Conservation (phyloP, 2,797 vertebrate species). For the Chelon auratus region DNA sequence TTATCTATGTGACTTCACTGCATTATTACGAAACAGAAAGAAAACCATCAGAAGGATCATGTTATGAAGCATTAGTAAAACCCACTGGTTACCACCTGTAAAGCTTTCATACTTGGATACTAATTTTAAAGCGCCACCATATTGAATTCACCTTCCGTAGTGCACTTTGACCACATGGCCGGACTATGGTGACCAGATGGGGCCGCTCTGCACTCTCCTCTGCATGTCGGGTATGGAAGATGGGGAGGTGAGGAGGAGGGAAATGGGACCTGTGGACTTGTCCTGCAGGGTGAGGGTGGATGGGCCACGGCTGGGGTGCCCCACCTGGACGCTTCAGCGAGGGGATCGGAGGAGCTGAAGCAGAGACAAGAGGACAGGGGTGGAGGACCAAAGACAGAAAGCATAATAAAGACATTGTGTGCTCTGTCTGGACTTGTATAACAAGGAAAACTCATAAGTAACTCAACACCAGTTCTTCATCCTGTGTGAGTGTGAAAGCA, state of each 20-base stretch:
- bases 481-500: slow-evolving; percentile 76
- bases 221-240: slow-evolving; percentile 87
- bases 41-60: no score
- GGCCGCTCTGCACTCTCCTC: slow-evolving; percentile 91
- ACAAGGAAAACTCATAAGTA: slow-evolving; percentile 67
- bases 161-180: slow-evolving; percentile 82
- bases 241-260: slow-evolving; percentile 73
- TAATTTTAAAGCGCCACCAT: no score
- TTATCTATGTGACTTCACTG: no score
- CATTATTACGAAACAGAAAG: no score
- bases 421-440: slow-evolving; percentile 32
- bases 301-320: slow-evolving; percentile 79
- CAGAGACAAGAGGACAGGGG: slow-evolving; percentile 5
- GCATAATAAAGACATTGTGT: slow-evolving; percentile 8
- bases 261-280: slow-evolving; percentile 69
- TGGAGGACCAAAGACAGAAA: slow-evolving; percentile 22
- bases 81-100: no score
- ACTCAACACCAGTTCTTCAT: slow-evolving; percentile 63
- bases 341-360: slow-evolving; percentile 78
- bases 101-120: neutral
- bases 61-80: neutral
- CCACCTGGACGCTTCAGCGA: slow-evolving; percentile 76
- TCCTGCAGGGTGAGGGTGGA: slow-evolving; percentile 43
- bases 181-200: slow-evolving; percentile 92
- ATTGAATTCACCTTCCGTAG: slow-evolving; percentile 84